Percentiles rank a stretch among this genome's conserved stretches.
Conservation (phyloP, 2,797 vertebrate genomes). For the Moxostoma hubbsi region DNA sequence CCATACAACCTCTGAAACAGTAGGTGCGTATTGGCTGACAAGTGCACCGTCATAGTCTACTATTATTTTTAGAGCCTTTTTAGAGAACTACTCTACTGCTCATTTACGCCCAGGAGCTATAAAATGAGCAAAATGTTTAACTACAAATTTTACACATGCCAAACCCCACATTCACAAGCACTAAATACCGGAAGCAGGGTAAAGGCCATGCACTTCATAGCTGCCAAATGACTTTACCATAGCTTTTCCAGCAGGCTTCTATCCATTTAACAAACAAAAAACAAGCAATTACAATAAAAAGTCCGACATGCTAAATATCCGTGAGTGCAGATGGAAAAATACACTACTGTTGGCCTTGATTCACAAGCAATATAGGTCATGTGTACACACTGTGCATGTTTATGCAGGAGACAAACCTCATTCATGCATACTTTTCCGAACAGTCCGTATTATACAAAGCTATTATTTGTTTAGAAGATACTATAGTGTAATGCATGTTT, state of each 20-base stretch:
- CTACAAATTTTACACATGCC: conserved; percentile 34
- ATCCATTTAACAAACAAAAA: conserved; percentile 31
- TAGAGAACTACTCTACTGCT: conserved; percentile 7
- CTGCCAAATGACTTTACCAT: conserved; percentile 40
- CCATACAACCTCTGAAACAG: no score
- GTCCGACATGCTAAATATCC: conserved; percentile 23
- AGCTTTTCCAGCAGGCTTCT: conserved; percentile 23
- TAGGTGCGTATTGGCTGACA: no score
- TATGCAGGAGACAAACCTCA: no score
- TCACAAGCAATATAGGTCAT: no score
- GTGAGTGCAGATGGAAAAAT: conserved; percentile 4
- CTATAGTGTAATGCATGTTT: background rate
- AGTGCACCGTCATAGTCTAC: background rate
- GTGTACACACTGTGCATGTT: no score
- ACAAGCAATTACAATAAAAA: conserved; percentile 47
- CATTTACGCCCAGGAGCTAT: conserved; percentile 33
- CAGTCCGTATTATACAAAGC: no score
- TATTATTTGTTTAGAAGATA: background rate
- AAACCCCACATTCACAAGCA: conserved; percentile 24
- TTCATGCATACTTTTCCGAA: no score
- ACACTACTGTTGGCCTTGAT: background rate
- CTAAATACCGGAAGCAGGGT: conserved; percentile 31
- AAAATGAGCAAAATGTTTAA: conserved; percentile 48
- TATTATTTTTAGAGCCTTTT: conserved; percentile 16
- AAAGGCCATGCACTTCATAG: conserved; percentile 33